Base-by-base conservation (phyloP, 2,113 vertebrate species). In the Aythya baeri region DNA sequence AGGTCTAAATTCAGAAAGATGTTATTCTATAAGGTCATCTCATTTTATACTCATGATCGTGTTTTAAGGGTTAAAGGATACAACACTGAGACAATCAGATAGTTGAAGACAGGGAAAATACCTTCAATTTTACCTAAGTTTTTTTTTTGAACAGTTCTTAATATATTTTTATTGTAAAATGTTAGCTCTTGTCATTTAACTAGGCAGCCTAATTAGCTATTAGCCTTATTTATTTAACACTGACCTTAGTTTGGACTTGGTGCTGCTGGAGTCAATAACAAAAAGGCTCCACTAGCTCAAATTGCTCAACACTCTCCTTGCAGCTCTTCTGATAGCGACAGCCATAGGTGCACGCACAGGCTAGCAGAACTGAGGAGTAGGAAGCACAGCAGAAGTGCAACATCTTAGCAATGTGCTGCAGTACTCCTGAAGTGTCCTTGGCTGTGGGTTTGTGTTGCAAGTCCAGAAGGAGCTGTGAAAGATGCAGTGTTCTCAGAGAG, bases 271-370 rank as follows among this genome's bases (percentile, higher is more conserved):
- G n/a, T 31, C 36, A 41, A 8, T 83, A 65, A 57, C 34, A 63
- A 21, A 54, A 89, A 74, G 66, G 16, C 76, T 87, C 6, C 62
- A 54, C 50, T 29, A 38, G 12, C 31, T 65, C 31, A 26, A 82
- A n/a, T 32, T 77, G 54, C 59, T 68, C 0, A 10, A 0, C 81
- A 79, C 57, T 72, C 22, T 46, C 57, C 22, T 43, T 1, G 0
- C 34, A 70, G 26, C 59, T 41, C 29, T 43, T 73, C 55, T 29
- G 25, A 50, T 73, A 55, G 81, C 62, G 88, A 57, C 58, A 66
- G 36, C 41, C 29, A 17, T 38, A 43, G 13, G 2, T 86, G 77
- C 14, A 9, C 3, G 1, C 49, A 41, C 49, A 46, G 8, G 17
- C 59, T 58, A 57, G n/a, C 41, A 90, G 63, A 55, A 50, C 31